Evolutionary conservation across 1,140 invertebrate species (phyloP), one percentile per base, ranked within the genome.

Genomic region (Notospermus geniculatus): DNA sequence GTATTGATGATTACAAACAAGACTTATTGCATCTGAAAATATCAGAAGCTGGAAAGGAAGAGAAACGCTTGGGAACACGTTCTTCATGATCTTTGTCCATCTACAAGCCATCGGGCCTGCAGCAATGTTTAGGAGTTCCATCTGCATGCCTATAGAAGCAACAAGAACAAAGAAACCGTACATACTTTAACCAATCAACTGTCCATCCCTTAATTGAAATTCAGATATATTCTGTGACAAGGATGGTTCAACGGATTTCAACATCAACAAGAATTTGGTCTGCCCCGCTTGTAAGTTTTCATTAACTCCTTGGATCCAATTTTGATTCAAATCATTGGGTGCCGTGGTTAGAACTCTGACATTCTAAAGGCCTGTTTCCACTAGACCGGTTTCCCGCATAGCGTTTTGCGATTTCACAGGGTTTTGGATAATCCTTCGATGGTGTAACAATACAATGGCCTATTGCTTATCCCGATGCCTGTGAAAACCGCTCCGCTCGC

Each of bases 191-290:
- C n/a, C 25, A 7, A n/a, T 50, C n/a, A 22, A n/a, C 4, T 50
- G 9, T 7, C n/a, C n/a, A 50, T 50, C n/a, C n/a, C n/a, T 22
- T 50, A 50, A 22, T 9, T 5, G 9, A 9, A 7, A 4, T 19
- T 19, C 45, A 75, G 71, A 78, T 71, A 76, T 79, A 54, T 79
- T 79, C 59, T 79, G 77, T 65, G 71, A 77, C 66, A 75, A 76
- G 63, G 75, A 79, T 70, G 77, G 77, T 28, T 63, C 72, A n/a
- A 64, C 70, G 61, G 74, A 77, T 63, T 79, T 79, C 58, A 71
- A 72, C 39, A 36, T 4, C 15, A n/a, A n/a, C n/a, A 77, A 76
- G 54, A 69, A 70, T 36, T 68, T 70, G 30, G 63, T 62, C 1
- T 79, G 75, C 55, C 77, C 77, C 45, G 77, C 77, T 52, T 79